Conservation (phyloP, 1,140 invertebrate species). For the Tetramorium parvispinum region DNA sequence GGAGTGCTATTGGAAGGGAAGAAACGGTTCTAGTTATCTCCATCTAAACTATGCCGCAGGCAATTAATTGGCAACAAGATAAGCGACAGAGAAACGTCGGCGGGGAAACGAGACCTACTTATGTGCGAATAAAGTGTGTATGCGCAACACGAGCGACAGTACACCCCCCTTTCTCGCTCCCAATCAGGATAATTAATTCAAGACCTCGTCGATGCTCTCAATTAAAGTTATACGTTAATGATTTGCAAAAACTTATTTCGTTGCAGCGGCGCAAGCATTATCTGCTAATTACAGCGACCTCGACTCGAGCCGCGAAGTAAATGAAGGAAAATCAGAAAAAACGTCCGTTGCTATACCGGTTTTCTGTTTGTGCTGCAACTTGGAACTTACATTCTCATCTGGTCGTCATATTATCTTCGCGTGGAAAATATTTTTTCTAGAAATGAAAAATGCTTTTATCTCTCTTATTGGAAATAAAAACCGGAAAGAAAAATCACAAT, state of each 20-base stretch:
- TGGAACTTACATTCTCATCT: slow-evolving; percentile 17
- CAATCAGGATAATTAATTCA: slow-evolving; percentile 84
- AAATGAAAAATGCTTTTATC: neutral
- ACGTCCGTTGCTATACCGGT: neutral
- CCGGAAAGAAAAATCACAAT: neutral
- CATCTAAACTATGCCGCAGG: slow-evolving; percentile 80
- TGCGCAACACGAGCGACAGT: neutral
- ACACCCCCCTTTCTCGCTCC: slow-evolving; percentile 62
- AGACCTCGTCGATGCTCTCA: slow-evolving; percentile 78
- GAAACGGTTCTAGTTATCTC: slow-evolving; percentile 65
- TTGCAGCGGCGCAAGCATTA: slow-evolving; percentile 75
- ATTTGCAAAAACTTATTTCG: slow-evolving; percentile 84
- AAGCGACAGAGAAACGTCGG: slow-evolving; percentile 73
- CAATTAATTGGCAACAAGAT: slow-evolving; percentile 85
- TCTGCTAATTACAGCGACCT: slow-evolving; percentile 81
- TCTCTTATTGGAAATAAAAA: neutral
- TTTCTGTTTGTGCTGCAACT: neutral
- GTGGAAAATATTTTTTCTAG: neutral
- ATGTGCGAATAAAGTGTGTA: slow-evolving; percentile 43
- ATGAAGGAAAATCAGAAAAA: slow-evolving; percentile 77
- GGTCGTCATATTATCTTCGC: neutral
- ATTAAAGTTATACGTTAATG: slow-evolving; percentile 84
- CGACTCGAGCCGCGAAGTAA: slow-evolving; percentile 69
- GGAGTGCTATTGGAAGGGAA: slow-evolving; percentile 36
- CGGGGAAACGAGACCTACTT: slow-evolving; percentile 65